Percentiles rank a stretch among this genome's conserved stretches.
These are phyloP conservation scores for Gymnobelideus leadbeateri DNA, from an alignment of 2,113 vertebrate genomes.

Conservation along the genomic window DNA sequence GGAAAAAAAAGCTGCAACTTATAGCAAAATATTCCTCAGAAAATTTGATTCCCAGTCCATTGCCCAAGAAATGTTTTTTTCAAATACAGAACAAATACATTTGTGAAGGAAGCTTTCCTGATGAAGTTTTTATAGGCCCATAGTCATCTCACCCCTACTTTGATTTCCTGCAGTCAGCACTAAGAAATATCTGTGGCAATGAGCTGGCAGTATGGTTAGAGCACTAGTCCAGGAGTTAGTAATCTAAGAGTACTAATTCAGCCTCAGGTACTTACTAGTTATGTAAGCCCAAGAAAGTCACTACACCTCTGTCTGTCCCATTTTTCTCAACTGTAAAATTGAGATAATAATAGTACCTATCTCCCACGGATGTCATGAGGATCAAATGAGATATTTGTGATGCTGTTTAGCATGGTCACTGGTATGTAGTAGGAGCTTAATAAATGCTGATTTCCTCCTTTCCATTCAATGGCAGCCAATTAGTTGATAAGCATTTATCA, in stretches of 20 bases:
- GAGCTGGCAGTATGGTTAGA: neutral
- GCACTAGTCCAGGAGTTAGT: neutral
- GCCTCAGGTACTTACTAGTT: neutral
- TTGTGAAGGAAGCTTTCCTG: neutral
- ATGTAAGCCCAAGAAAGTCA: neutral
- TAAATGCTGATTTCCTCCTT: neutral
- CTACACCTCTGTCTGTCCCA: neutral
- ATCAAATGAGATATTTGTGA: neutral
- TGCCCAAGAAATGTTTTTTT: neutral
- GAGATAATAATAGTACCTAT: neutral
- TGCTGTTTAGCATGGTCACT: neutral
- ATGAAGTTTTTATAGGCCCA: neutral
- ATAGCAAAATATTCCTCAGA: neutral
- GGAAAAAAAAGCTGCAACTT: neutral
- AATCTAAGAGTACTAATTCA: neutral
- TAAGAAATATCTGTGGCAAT: neutral
- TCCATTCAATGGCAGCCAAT: neutral
- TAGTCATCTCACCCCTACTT: neutral
- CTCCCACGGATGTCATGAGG: neutral
- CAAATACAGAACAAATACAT: constrained; percentile 3
- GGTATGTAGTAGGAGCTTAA: neutral
- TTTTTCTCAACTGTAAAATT: neutral
- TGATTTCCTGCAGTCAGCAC: neutral
- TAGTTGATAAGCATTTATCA: neutral
- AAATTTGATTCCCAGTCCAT: constrained; percentile 31